Evolutionary conservation across 2,888 invertebrate genomes (phyloP).

Genomic region (Ophioninae sp.): DNA sequence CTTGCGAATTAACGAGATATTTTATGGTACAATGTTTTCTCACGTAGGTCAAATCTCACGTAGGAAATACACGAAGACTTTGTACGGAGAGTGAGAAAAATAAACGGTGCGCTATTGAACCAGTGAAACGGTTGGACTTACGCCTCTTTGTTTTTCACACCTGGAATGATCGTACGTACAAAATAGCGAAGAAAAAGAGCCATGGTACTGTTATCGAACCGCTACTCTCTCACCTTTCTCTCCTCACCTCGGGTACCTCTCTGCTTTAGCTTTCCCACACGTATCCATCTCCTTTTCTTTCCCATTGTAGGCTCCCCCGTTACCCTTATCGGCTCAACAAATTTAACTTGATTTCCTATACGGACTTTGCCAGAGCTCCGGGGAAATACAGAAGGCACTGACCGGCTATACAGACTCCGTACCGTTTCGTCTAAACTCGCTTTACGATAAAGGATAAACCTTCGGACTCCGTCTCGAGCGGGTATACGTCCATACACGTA

Average conservation of each 20-base stretch:
- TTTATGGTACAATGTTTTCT: background rate
- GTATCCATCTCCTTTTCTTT: slow-evolving; percentile 22
- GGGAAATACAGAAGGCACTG: slow-evolving; percentile 74
- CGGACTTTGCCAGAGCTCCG: slow-evolving; percentile 75
- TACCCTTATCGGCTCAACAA: slow-evolving; percentile 77
- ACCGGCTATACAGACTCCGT: slow-evolving; percentile 62
- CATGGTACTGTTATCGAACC: background rate
- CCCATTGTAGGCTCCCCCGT: slow-evolving; percentile 58
- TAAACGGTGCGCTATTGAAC: background rate
- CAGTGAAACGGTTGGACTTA: background rate
- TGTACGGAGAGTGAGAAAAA: background rate
- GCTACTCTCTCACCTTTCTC: slow-evolving; percentile 26
- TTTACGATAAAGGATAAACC: slow-evolving; percentile 77
- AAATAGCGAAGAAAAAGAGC: background rate
- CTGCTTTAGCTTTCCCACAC: background rate
- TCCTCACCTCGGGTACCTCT: slow-evolving; percentile 11
- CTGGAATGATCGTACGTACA: background rate
- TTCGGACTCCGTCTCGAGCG: slow-evolving; percentile 22
- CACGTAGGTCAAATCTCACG: background rate
- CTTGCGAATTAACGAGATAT: background rate
- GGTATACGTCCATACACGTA: background rate
- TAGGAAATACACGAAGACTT: background rate
- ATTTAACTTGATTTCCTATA: slow-evolving; percentile 79
- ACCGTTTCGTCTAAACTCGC: slow-evolving; percentile 74
- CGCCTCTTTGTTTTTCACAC: background rate